These are phyloP conservation scores for Oreochromis grahami DNA, from an alignment of 2,797 vertebrate genomes.

Conservation along the genomic window DNA sequence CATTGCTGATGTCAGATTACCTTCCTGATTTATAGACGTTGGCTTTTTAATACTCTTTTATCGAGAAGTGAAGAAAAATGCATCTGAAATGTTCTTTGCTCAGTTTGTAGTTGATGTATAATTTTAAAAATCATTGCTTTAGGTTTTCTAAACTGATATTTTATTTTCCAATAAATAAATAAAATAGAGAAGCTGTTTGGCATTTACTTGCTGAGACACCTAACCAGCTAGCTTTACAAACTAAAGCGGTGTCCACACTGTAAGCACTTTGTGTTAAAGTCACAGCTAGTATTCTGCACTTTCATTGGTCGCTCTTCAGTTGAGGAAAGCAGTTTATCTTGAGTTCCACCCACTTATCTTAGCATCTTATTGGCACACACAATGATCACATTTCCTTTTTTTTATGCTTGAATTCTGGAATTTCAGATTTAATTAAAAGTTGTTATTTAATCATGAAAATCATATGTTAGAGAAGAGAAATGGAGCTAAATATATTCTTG, in stretches of 20 bases:
- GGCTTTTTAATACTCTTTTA: background rate
- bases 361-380: background rate
- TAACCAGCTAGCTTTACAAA: background rate
- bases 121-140: conserved; percentile 8
- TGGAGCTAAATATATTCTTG: background rate
- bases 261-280: too few relatives aligned
- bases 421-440: background rate
- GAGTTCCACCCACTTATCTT: background rate
- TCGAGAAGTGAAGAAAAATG: background rate
- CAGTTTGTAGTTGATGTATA: background rate
- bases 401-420: background rate
- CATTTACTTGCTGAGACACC: background rate
- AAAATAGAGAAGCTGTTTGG: background rate
- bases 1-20: conserved; percentile 38
- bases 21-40: conserved; percentile 19
- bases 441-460: background rate
- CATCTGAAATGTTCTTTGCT: background rate
- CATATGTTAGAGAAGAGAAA: background rate
- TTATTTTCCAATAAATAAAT: background rate
- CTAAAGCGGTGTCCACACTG: background rate
- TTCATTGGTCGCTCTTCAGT: too few relatives aligned
- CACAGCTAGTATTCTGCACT: too few relatives aligned
- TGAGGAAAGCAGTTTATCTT: too few relatives aligned
- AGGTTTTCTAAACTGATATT: background rate
- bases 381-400: accelerated